Base-by-base conservation (phyloP, 2,888 invertebrate species). In the Lasioglossum morio region DNA sequence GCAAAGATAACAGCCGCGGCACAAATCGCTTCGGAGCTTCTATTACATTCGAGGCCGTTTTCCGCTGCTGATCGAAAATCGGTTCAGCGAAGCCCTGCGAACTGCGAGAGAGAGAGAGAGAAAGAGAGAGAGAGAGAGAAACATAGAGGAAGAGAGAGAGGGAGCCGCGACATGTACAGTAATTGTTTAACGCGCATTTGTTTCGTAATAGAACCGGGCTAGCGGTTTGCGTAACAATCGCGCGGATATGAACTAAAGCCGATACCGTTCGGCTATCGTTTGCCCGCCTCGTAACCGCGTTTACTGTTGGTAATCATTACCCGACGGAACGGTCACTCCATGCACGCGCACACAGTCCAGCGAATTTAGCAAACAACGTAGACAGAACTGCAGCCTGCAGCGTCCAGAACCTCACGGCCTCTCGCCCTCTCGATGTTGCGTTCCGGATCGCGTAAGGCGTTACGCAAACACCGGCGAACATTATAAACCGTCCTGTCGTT, bases 211-310 rank as follows among this genome's bases (percentile, higher is more conserved):
- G 82, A 80, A 84, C 88, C 69, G 46, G 37, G 37, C 60, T 5
- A 27, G 69, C 77, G 78, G 83, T 82, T 81, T 83, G 79, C 85
- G 79, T 90, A 85, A 86, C 88, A 86, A 89, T 86, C 76, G 81
- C 43, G 30, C 77, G 79, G 85, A 82, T 88, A 82, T 83, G 88
- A 88, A 88, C 75, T 77, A 73, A 78, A 77, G 12, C 80, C 82
- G 81, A 90, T 87, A 87, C 37, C 81, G 81, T 82, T 81, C 53
- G 73, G 69, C 72, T 85, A 86, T 86, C 85, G 90, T 82, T 88
- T 77, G 80, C 27, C 27, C 79, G 78, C 30, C 88, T 81, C 81
- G 86, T 72, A 82, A 75, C 84, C 82, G 73, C 84, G 77, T 85
- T 81, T 82, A 74, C 82, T 77, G 72, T 75, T 63, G 83, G 77